These are phyloP conservation scores for Parambassis ranga DNA, from an alignment of 2,797 vertebrate species.

Conservation along the genomic window DNA sequence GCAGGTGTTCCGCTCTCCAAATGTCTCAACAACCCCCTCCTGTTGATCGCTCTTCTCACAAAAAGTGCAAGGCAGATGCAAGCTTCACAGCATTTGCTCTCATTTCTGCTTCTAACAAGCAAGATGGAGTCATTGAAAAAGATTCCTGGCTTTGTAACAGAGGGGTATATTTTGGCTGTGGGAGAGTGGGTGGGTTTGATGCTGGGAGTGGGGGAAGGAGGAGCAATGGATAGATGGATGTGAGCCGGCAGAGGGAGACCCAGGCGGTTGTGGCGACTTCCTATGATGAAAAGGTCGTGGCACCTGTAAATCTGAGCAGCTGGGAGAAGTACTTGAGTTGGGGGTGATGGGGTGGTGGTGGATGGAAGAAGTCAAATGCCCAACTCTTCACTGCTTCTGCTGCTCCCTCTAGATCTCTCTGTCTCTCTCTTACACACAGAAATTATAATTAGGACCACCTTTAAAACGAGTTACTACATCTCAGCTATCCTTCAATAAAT, in stretches of 20 bases:
- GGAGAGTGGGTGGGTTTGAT: conserved; percentile 19
- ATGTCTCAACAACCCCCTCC: conserved; percentile 5
- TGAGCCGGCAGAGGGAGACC: conserved; percentile 52
- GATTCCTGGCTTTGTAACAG: conserved; percentile 25
- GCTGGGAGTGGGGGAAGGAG: neutral
- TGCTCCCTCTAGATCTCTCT: conserved; percentile 26
- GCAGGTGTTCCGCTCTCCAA: conserved; percentile 8
- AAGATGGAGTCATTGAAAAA: conserved; percentile 58
- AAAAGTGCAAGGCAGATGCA: conserved; percentile 20
- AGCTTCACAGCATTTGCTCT: neutral
- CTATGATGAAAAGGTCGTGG: conserved; percentile 86
- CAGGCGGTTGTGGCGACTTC: conserved; percentile 78
- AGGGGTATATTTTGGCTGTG: conserved; percentile 4
- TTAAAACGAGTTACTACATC: too few species aligned
- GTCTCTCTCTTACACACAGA: conserved; percentile 1
- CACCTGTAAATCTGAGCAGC: conserved; percentile 88
- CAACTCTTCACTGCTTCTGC: conserved; percentile 58
- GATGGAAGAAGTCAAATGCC: conserved; percentile 49
- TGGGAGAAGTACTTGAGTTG: conserved; percentile 64
- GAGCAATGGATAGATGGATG: conserved; percentile 37
- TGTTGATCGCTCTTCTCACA: neutral
- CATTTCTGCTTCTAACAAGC: conserved; percentile 6
- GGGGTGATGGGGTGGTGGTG: neutral
- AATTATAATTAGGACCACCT: too few species aligned
- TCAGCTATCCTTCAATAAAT: too few species aligned